Evolutionary conservation across 2,113 vertebrate species (phyloP).

Genomic region (Martes martes): DNA sequence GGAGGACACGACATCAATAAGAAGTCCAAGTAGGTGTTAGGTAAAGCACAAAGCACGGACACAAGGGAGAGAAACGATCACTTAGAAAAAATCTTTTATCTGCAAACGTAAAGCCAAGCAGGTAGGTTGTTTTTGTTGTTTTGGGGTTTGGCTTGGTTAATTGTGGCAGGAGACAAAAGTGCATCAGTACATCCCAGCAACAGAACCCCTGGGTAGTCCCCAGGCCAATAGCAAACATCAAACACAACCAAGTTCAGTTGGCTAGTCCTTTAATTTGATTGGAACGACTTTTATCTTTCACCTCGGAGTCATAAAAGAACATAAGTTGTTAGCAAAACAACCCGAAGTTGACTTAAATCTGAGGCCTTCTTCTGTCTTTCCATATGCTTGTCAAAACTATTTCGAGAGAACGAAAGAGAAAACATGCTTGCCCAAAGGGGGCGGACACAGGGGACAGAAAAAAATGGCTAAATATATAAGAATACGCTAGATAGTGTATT

Average conservation of each 20-base stretch:
- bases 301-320: not conserved
- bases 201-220: not conserved
- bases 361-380: not conserved
- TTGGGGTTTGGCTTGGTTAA: not conserved
- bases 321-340: conserved; percentile 13
- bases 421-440: not conserved
- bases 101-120: not conserved
- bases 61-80: not conserved
- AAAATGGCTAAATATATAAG: not conserved
- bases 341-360: not conserved
- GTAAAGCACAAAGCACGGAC: not conserved
- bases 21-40: not conserved
- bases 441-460: not conserved
- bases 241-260: not conserved
- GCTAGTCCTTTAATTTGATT: not conserved
- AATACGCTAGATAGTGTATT: not conserved
- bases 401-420: not conserved
- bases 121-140: not conserved
- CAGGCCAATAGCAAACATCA: not conserved
- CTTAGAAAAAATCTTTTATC: not conserved
- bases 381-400: not conserved
- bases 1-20: not conserved
- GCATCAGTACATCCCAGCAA: not conserved
- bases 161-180: not conserved
- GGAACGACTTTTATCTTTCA: not conserved